Conservation (phyloP, 2,113 vertebrate genomes). For the Lipotes vexillifer region DNA sequence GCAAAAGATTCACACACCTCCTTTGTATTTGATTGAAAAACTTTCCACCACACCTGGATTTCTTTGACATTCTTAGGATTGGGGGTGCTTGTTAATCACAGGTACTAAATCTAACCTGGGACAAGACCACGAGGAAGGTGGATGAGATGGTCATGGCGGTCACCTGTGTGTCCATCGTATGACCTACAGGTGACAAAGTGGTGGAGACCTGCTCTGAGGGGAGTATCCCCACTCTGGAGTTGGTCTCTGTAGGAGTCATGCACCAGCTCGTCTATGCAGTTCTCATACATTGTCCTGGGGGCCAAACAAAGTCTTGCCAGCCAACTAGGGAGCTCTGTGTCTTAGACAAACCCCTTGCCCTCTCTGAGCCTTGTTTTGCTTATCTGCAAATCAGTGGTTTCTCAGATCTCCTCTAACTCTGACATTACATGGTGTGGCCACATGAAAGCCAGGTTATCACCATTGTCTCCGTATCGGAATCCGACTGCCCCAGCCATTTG, state of each 20-base stretch:
- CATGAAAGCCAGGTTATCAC: neutral
- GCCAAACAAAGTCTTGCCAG: neutral
- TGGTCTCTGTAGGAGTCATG: neutral
- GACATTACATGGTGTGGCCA: rapidly evolving
- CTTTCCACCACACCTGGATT: neutral
- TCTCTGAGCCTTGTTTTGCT: neutral
- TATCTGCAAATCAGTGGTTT: neutral
- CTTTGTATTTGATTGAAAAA: rapidly evolving
- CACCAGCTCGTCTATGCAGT: neutral
- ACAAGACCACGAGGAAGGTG: neutral
- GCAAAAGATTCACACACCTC: neutral
- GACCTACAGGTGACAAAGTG: neutral
- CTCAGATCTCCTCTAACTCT: neutral
- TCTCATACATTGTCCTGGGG: neutral
- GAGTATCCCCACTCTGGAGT: neutral
- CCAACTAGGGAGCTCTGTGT: neutral
- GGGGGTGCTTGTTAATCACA: neutral
- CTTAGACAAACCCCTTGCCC: neutral
- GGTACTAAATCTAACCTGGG: neutral
- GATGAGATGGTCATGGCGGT: too few species aligned
- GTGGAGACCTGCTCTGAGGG: neutral
- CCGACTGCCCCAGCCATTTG: rapidly evolving
- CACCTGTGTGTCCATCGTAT: rapidly evolving
- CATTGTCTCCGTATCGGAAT: neutral
- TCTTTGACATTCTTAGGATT: neutral